Base-by-base conservation (phyloP, 1,140 invertebrate species). In the Penaeus vannamei region DNA sequence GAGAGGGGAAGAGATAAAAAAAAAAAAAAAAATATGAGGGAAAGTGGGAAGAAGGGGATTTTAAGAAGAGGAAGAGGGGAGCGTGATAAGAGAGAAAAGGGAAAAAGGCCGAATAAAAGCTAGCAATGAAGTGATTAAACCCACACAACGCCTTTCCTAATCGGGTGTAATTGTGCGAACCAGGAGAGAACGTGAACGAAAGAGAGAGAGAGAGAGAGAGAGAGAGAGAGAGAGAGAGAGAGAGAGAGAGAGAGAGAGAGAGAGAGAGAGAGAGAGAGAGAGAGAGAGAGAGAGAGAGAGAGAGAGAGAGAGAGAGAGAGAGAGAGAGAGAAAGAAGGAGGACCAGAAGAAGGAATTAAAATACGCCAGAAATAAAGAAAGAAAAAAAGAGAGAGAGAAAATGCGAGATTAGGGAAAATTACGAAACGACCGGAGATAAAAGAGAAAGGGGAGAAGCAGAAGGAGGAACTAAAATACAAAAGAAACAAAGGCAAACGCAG, bases 341-440 rank as follows among this genome's bases (percentile, higher is more conserved):
- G 46, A 53, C n/a, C 42, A 53, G 77, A 80, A 53, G 59, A 53
- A 80, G 77, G 46, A 53, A 80, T 42, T 53, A 53, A 80, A 42
- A 77, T 29, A 77, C 32, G 46, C 36, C 42, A 46, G 53, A 46
- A 79, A 23, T 46, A 2, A 79, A 19, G 53, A 19, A 80, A 53
- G 59, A 10, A 36, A 23, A 80, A 22, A 80, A 36, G 20, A 22
- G 59, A 23, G 46, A 53, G 32, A 80, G 42, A 80, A 46, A 53
- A 80, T 80, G 23, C 42, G 42, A 80, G n/a, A 42, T 77, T 23
- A 80, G 17, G 77, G 32, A 46, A 46, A 80, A 26, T 42, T 42
- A 42, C 14, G 36, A 26, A 17, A 80, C 36, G n/a, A 19, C 46
- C 77, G 59, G 42, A 80, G 20, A 46, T n/a, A 80, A 42, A 42